Evolutionary conservation across 2,888 invertebrate species (phyloP).

Genomic region (Beris morrisii): DNA sequence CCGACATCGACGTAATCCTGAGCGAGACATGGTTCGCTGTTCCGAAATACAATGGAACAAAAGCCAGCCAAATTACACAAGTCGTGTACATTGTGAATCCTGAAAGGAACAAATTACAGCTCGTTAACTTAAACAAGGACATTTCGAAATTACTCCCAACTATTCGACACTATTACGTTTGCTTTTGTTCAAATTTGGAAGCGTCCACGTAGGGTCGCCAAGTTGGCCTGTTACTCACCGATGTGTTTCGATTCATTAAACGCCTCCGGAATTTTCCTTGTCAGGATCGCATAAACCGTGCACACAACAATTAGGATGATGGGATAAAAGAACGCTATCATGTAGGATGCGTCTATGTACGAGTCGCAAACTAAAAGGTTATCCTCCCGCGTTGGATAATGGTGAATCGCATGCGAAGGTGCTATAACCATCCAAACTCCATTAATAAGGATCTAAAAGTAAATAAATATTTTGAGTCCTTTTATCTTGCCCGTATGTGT

Average conservation of each 20-base stretch:
- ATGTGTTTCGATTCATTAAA: slow-evolving; percentile 98
- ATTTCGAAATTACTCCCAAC: not conserved
- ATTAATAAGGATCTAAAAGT: slow-evolving; percentile 75
- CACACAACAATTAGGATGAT: slow-evolving; percentile 88
- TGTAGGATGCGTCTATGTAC: slow-evolving; percentile 89
- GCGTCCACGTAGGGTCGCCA: not conserved
- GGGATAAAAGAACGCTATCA: slow-evolving; percentile 93
- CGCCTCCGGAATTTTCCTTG: slow-evolving; percentile 96
- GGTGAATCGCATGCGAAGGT: slow-evolving; percentile 85
- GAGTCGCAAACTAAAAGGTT: slow-evolving; percentile 92
- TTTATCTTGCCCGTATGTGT: not conserved
- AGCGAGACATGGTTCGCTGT: slow-evolving; percentile 91
- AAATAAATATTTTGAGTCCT: not conserved
- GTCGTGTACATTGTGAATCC: slow-evolving; percentile 99
- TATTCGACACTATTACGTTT: not conserved
- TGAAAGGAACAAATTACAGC: slow-evolving; percentile 50
- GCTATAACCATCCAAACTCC: slow-evolving; percentile 90
- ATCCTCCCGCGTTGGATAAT: slow-evolving; percentile 89
- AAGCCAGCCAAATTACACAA: slow-evolving; percentile 97
- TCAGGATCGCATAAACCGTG: slow-evolving; percentile 93
- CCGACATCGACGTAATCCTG: slow-evolving; percentile 92
- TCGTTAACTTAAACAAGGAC: slow-evolving; percentile 33
- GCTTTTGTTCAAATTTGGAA: not conserved
- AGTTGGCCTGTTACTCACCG: slow-evolving; percentile 61
- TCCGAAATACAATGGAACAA: slow-evolving; percentile 95